Evolutionary conservation across 2,797 vertebrate species (phyloP).

Genomic region (Heteromormyrus szaboi): DNA sequence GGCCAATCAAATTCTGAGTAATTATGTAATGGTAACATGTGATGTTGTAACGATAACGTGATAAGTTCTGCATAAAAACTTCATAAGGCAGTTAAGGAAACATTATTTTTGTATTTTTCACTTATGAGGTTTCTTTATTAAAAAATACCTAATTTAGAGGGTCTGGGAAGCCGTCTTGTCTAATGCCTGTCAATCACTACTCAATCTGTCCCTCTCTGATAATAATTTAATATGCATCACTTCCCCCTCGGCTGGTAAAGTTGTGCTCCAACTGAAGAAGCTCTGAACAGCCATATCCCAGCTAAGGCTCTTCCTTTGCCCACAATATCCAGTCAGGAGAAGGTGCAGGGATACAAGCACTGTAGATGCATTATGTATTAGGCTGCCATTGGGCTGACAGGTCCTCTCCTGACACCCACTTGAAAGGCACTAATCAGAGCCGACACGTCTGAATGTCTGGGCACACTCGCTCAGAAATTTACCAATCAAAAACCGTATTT

Average conservation of each 20-base stretch:
- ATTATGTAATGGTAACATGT: background rate
- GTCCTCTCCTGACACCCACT: conserved; percentile 80
- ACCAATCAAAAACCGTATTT: conserved; percentile 99
- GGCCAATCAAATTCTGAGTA: background rate
- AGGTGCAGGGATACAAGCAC: conserved; percentile 67
- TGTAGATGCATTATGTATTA: conserved; percentile 84
- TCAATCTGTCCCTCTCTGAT: background rate
- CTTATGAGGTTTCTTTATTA: background rate
- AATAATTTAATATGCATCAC: background rate
- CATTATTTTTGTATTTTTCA: background rate
- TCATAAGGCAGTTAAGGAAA: background rate
- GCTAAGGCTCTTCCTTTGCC: conserved; percentile 68
- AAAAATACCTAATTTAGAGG: background rate
- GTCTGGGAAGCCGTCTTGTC: background rate
- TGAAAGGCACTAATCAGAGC: conserved; percentile 88
- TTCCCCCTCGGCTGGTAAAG: background rate
- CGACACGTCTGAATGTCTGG: conserved; percentile 97
- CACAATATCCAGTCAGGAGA: conserved; percentile 74
- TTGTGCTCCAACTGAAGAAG: conserved; percentile 6
- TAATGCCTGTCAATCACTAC: background rate
- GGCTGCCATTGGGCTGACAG: conserved; percentile 78
- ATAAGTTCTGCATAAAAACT: background rate
- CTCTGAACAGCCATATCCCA: conserved; percentile 33
- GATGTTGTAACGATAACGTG: background rate
- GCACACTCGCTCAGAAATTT: conserved; percentile 89